Conservation (phyloP, 1,140 invertebrate genomes). For the Rhagoletis pomonella region DNA sequence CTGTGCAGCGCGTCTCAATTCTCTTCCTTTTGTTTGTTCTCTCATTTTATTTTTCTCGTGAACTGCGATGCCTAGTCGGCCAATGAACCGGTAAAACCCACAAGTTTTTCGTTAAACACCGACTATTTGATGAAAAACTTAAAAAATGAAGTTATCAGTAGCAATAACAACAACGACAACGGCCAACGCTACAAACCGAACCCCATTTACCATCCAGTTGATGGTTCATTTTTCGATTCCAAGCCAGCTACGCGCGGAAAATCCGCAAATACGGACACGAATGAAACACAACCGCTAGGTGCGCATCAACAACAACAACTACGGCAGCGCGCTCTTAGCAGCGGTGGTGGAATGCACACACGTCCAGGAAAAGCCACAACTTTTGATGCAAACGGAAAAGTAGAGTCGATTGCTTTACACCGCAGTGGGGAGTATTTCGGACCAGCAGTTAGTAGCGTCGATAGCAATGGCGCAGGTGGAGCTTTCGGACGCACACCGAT, state of each 20-base stretch:
- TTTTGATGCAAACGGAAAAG: conserved; percentile 27
- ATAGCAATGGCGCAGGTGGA: not conserved
- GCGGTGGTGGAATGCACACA: conserved; percentile 6
- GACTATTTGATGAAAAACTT: conserved; percentile 65
- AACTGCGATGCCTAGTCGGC: conserved; percentile 58
- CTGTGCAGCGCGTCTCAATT: not conserved
- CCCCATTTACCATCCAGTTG: not conserved
- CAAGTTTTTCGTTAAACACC: conserved; percentile 56
- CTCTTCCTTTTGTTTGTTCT: not conserved
- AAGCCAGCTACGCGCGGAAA: conserved; percentile 53
- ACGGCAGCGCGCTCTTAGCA: conserved; percentile 7
- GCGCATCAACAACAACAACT: conserved; percentile 8
- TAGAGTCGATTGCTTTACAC: conserved; percentile 7
- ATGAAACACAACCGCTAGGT: not conserved
- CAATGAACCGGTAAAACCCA: conserved; percentile 67
- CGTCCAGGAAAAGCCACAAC: conserved; percentile 19
- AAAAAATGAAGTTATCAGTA: conserved; percentile 66
- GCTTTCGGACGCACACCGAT: not conserved
- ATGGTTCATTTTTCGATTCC: conserved; percentile 14
- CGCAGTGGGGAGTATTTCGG: conserved; percentile 21
- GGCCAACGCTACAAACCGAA: not conserved
- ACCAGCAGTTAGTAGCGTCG: not conserved
- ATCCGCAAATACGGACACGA: not conserved
- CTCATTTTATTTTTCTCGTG: conserved; percentile 1
- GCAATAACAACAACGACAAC: not conserved